Conservation (phyloP, 2,797 vertebrate species). For the Characodon lateralis region DNA sequence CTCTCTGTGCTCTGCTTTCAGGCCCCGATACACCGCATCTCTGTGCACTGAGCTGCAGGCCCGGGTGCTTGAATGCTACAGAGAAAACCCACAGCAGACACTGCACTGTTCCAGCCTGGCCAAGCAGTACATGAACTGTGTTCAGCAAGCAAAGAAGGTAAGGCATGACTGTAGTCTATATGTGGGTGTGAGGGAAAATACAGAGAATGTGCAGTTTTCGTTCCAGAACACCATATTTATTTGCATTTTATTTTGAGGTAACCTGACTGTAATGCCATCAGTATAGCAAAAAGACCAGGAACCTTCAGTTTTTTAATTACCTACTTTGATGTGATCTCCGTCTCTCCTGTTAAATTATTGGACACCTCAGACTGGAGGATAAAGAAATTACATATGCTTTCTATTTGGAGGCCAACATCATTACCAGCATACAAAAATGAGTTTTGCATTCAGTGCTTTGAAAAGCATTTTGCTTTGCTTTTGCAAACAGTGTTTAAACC, state of each 20-base stretch:
- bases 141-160: conserved; percentile 88
- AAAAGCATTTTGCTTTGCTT: conserved; percentile 64
- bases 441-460: conserved; percentile 56
- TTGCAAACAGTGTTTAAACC: conserved; percentile 61
- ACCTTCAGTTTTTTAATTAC: conserved; percentile 34
- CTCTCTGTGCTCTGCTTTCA: conserved; percentile 36
- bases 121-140: conserved; percentile 90
- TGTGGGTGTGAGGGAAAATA: conserved; percentile 1
- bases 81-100: conserved; percentile 84
- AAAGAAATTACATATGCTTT: conserved; percentile 38
- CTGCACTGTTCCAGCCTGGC: conserved; percentile 90
- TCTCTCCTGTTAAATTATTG: conserved; percentile 40
- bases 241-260: conserved; percentile 25
- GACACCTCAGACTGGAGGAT: conserved; percentile 43
- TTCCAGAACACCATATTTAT: not conserved
- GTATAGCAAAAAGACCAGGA: conserved; percentile 30
- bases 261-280: conserved; percentile 21
- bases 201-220: conserved; percentile 1
- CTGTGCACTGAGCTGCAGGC: conserved; percentile 88
- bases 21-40: conserved; percentile 67
- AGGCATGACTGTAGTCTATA: conserved; percentile 43
- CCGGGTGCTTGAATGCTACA: conserved; percentile 90
- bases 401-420: conserved; percentile 62
- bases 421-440: conserved; percentile 67
- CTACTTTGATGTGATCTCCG: conserved; percentile 48